Conservation (phyloP, 2,797 vertebrate genomes). For the Lagorchestes hirsutus region DNA sequence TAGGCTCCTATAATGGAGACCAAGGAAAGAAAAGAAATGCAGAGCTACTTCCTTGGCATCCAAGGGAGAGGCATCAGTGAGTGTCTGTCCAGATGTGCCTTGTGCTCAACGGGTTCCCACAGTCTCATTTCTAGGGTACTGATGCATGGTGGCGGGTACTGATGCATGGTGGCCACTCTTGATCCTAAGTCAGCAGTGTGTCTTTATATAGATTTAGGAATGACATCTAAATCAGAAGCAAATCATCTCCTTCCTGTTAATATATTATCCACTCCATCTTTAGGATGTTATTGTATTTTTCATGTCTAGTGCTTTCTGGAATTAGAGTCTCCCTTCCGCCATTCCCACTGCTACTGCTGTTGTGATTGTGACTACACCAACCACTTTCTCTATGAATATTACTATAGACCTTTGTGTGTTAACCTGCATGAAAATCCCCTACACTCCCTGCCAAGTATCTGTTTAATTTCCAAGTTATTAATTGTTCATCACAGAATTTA, state of each 20-base stretch:
- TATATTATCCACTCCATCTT: not conserved
- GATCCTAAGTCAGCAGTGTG: not conserved
- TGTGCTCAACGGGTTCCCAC: not conserved
- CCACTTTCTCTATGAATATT: not conserved
- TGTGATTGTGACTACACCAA: too few species aligned
- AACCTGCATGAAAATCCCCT: not conserved
- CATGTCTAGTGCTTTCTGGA: not conserved
- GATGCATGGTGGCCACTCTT: not conserved
- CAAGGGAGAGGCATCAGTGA: not conserved
- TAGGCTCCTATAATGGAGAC: not conserved
- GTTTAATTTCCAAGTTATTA: not conserved
- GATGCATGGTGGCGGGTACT: not conserved
- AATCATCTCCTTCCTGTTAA: not conserved
- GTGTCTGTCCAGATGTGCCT: not conserved
- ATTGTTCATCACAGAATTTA: not conserved
- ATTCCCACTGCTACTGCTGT: not conserved
- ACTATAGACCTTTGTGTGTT: not conserved
- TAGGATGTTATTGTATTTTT: not conserved
- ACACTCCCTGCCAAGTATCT: not conserved
- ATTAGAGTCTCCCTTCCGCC: not conserved
- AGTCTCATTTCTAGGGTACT: not conserved
- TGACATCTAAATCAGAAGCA: not conserved
- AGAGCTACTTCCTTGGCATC: not conserved
- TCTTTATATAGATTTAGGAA: not conserved
- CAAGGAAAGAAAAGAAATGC: not conserved